These are phyloP conservation scores for Buathra laborator DNA, from an alignment of 2,888 invertebrate species.

Conservation along the genomic window DNA sequence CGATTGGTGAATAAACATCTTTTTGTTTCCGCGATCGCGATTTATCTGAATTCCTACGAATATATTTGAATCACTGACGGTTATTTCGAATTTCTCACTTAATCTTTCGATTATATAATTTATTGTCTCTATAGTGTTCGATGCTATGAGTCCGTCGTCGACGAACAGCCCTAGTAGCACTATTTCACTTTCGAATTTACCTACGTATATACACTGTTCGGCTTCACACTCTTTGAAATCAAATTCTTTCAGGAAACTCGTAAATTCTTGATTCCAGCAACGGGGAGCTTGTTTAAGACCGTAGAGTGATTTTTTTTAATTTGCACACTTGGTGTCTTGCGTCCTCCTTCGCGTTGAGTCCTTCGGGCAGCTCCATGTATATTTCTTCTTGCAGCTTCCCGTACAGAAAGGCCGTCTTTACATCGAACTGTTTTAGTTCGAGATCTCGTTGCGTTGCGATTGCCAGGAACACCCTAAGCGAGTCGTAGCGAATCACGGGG, in stretches of 20 bases:
- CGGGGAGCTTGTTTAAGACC: neutral
- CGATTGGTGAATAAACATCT: slow-evolving; percentile 50
- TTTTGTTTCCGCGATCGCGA: slow-evolving; percentile 36
- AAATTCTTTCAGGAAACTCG: neutral
- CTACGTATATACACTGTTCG: neutral
- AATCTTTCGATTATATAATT: slow-evolving; percentile 60
- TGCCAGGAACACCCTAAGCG: neutral
- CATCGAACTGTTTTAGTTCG: neutral
- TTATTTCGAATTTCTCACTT: slow-evolving; percentile 60
- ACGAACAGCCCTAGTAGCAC: neutral
- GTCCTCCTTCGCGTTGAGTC: too few relatives aligned
- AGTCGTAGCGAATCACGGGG: neutral
- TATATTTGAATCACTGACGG: slow-evolving; percentile 26
- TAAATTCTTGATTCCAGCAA: neutral
- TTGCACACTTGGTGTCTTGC: neutral
- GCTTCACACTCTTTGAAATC: neutral
- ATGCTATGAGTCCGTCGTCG: neutral
- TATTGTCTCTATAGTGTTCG: slow-evolving; percentile 32
- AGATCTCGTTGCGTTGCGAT: neutral
- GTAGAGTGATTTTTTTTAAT: neutral
- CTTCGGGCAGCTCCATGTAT: neutral
- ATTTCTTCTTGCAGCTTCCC: neutral
- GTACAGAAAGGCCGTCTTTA: slow-evolving; percentile 2
- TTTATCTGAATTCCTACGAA: slow-evolving; percentile 72
- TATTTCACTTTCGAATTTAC: neutral